Base-by-base conservation (phyloP, 2,888 invertebrate species). In the Drosophila mercatorum region DNA sequence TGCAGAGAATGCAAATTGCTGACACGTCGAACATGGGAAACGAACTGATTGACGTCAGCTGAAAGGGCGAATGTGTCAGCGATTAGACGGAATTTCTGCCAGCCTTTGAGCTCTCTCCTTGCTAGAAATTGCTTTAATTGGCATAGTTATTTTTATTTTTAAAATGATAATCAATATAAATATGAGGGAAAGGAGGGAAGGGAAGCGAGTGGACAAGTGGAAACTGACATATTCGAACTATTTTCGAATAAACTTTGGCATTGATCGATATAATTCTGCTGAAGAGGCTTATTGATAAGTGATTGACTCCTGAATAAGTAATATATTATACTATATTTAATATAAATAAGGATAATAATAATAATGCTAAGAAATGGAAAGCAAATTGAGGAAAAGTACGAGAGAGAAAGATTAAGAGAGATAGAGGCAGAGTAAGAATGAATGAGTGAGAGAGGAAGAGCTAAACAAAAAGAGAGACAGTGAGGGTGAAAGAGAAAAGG, bases 1-100 rank as follows among this genome's bases (percentile, higher is more conserved):
- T 60, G 63, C 38, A 62, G 10, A 62, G 10, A 60, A 63, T 61
- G 55, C 82, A 75, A 80, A 78, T 82, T 82, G 82, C 78, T 84
- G 81, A 75, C 75, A 66, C 68, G 55, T 26, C 36, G 61, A 47
- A 55, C 59, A 52, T 47, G 46, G 47, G 46, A 69, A 61, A 61
- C 65, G 36, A 64, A 53, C 34, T 70, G 78, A 64, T 68, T 69
- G 69, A 61, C 68, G 41, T 41, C 55, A 55, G 52, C 53, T 22
- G 55, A 68, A 68, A 64, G 58, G 55, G 60, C 43, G 61, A 57
- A 66, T 70, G 60, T 70, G 63, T 67, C 61, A 41, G 57, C 61
- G 60, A 58, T 46, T 49, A 49, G 58, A 52, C 41, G 52, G 44
- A 7, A 56, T 34, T 55, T 51, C 53, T 52, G 56, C 44, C 43